Evolutionary conservation across 2,797 vertebrate species (phyloP).

Genomic region (Cyprinodon diabolis): DNA sequence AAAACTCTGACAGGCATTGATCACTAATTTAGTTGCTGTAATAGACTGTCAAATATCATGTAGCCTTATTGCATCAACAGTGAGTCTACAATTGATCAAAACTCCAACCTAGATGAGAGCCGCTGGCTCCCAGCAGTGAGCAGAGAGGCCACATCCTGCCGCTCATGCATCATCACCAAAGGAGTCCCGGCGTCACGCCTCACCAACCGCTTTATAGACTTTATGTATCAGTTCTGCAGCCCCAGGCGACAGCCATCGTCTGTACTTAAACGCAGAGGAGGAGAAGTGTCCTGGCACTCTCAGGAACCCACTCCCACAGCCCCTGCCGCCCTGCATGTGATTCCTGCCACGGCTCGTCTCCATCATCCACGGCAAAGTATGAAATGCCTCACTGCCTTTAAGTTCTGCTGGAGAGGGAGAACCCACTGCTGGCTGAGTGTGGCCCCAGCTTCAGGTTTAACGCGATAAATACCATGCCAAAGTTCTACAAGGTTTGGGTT

Average conservation of each 20-base stretch:
- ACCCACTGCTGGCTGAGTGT: too few species aligned
- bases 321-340: constrained; percentile 39
- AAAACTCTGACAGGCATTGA: background rate
- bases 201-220: constrained; percentile 55
- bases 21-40: constrained; percentile 7
- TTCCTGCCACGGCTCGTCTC: constrained; percentile 59
- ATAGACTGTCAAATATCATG: constrained; percentile 10
- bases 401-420: background rate
- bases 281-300: constrained; percentile 40
- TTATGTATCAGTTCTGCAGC: constrained; percentile 68
- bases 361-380: constrained; percentile 66
- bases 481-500: too few species aligned
- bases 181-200: constrained; percentile 58
- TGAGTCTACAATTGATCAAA: background rate
- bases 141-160: constrained; percentile 26
- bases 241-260: constrained; percentile 67
- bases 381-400: constrained; percentile 38
- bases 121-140: constrained; percentile 32
- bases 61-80: constrained; percentile 13
- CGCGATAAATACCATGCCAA: too few species aligned
- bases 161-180: constrained; percentile 41
- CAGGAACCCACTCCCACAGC: constrained; percentile 13
- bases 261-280: constrained; percentile 64
- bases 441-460: too few species aligned
- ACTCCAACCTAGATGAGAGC: constrained; percentile 16